These are phyloP conservation scores for Euglossa dilemma DNA, from an alignment of 1,140 invertebrate species.

Conservation along the genomic window DNA sequence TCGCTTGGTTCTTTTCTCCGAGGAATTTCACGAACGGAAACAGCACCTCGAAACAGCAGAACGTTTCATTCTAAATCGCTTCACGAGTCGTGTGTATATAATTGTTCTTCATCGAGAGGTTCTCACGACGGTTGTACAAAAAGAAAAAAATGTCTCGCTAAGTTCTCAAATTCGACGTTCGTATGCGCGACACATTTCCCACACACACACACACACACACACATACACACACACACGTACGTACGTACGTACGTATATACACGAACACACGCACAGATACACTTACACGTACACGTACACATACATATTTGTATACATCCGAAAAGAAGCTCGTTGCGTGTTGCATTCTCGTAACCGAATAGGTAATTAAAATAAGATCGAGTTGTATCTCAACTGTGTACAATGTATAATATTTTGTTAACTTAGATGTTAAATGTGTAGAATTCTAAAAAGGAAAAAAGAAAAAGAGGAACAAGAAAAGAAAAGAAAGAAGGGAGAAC, in stretches of 20 bases:
- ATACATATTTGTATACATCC: conserved; percentile 25
- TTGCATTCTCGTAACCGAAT: conserved; percentile 28
- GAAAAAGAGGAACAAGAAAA: conserved; percentile 7
- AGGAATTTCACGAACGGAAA: background rate
- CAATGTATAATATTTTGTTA: conserved; percentile 75
- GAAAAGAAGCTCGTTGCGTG: conserved; percentile 22
- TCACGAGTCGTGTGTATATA: conserved; percentile 39
- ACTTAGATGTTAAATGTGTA: conserved; percentile 76
- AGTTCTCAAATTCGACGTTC: conserved; percentile 37
- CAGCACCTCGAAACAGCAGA: background rate
- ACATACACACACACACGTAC: no score
- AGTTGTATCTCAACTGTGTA: conserved; percentile 72
- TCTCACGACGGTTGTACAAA: conserved; percentile 35
- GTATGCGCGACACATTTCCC: conserved; percentile 16
- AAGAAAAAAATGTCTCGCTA: background rate
- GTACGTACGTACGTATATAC: no score
- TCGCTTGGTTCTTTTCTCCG: no score
- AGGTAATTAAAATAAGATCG: conserved; percentile 47
- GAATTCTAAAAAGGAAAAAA: conserved; percentile 58
- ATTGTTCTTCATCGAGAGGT: conserved; percentile 1
- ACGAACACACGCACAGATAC: no score
- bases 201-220: no score
- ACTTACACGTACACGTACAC: no score
- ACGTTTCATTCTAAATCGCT: conserved; percentile 32
- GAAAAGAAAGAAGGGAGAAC: conserved; percentile 33